Conservation (phyloP, 2,888 invertebrate species). For the Eilema caniola region DNA sequence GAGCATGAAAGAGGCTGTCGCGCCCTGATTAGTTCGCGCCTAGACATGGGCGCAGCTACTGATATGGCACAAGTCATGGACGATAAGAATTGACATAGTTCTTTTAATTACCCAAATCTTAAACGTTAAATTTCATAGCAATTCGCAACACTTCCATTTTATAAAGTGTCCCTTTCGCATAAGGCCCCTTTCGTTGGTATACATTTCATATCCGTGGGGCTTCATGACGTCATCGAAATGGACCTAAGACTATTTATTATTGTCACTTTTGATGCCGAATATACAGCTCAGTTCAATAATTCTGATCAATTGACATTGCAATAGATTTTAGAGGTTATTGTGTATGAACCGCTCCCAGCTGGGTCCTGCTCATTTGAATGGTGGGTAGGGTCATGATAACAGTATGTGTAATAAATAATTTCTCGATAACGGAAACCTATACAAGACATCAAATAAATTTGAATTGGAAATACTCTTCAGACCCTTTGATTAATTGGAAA, state of each 20-base stretch:
- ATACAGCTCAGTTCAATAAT: not conserved
- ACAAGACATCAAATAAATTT: too few species aligned
- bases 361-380: not conserved
- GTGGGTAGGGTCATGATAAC: too few species aligned
- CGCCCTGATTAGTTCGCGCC: conserved; percentile 59
- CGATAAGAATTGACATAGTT: conserved; percentile 17
- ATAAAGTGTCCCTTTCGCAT: too few species aligned
- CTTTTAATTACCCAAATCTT: not conserved
- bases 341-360: not conserved
- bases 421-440: too few species aligned
- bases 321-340: not conserved
- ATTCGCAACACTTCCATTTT: too few species aligned
- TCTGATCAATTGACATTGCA: not conserved
- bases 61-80: conserved; percentile 35
- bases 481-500: too few species aligned
- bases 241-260: not conserved
- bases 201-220: too few species aligned
- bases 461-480: too few species aligned
- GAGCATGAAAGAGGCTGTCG: conserved; percentile 49
- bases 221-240: too few species aligned
- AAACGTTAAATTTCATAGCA: not conserved
- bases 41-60: conserved; percentile 41
- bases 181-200: too few species aligned
- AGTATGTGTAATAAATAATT: too few species aligned
- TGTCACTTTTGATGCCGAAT: not conserved